Evolutionary conservation across 2,113 vertebrate species (phyloP).

Genomic region (Chionis minor): DNA sequence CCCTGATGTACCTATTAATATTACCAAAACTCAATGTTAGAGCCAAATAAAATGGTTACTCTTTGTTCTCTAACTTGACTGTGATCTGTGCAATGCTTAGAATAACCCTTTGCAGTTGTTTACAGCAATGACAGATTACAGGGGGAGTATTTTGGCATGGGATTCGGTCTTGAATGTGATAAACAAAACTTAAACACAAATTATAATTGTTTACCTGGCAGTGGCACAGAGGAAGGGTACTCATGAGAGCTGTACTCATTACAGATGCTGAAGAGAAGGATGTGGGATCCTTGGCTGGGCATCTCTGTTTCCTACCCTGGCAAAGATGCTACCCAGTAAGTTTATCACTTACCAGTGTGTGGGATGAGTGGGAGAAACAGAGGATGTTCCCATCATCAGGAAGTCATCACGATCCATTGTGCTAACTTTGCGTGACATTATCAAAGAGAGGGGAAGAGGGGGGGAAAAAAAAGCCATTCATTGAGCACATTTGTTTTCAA

Average conservation of each 20-base stretch:
- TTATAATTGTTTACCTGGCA: neutral
- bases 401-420: neutral
- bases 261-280: neutral
- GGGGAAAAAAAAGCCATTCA: neutral
- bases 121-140: neutral
- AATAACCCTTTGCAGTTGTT: neutral
- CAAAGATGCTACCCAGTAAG: neutral
- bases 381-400: conserved; percentile 23
- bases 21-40: neutral
- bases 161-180: neutral
- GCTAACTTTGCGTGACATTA: conserved; percentile 14
- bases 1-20: neutral
- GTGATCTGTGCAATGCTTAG: neutral
- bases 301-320: neutral
- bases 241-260: neutral
- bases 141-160: neutral
- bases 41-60: neutral
- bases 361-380: neutral
- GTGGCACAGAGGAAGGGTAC: neutral
- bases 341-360: neutral
- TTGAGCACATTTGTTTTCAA: conserved; percentile 32
- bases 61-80: neutral
- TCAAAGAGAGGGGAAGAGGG: neutral
- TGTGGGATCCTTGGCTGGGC: neutral
- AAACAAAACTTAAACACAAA: neutral